These are phyloP conservation scores for Pantelozetes paolii DNA, from an alignment of 2,888 invertebrate genomes.

Conservation along the genomic window DNA sequence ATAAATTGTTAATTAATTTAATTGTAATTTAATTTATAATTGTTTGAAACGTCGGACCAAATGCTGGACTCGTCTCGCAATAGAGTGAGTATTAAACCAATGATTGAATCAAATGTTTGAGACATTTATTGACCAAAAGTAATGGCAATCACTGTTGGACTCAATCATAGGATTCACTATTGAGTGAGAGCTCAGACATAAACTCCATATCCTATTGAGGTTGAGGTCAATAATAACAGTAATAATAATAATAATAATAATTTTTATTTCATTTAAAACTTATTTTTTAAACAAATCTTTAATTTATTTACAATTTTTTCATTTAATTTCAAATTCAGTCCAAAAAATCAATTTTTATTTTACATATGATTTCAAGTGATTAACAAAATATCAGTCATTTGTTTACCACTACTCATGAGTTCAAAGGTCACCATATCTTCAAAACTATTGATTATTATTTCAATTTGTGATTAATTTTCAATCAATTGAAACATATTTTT, in stretches of 20 bases:
- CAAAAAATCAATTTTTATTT: not conserved
- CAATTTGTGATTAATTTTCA: too few relatives aligned
- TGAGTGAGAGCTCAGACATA: not conserved
- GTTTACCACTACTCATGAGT: too few relatives aligned
- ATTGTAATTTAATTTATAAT: not conserved
- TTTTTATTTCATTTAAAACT: not conserved
- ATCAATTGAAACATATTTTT: too few relatives aligned
- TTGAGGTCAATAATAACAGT: slow-evolving; percentile 15
- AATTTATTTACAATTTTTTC: too few relatives aligned
- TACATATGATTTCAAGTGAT: not conserved
- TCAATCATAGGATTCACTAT: too few relatives aligned
- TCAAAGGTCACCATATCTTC: too few relatives aligned
- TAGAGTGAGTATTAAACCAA: slow-evolving; percentile 1
- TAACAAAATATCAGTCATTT: too few relatives aligned
- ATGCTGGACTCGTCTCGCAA: slow-evolving; percentile 19
- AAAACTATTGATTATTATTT: too few relatives aligned
- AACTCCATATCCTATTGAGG: slow-evolving; percentile 31
- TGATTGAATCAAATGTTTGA: not conserved
- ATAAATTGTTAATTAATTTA: slow-evolving; percentile 7
- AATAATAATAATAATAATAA: not conserved
- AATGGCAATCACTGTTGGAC: too few relatives aligned
- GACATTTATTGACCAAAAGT: not conserved
- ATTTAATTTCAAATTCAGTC: not conserved
- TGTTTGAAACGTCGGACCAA: not conserved
- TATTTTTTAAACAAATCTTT: not conserved